Evolutionary conservation across 1,140 invertebrate species (phyloP), one percentile per base, ranked within the genome.

Genomic region (Diprion similis): DNA sequence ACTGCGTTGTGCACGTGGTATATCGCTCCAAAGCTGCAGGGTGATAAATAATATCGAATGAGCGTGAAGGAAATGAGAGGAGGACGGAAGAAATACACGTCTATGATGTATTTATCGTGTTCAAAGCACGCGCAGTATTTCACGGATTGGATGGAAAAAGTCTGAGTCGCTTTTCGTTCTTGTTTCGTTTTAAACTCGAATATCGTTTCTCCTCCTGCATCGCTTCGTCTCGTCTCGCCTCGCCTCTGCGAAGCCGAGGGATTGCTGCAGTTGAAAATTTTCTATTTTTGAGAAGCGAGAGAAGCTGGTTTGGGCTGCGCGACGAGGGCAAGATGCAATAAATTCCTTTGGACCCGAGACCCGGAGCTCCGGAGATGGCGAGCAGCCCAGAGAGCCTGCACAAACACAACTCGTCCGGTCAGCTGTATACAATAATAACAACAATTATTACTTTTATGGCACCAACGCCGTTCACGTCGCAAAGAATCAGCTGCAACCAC

Each of bases 341-440:
- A 77, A 77, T 77, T 75, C 76, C 76, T 68, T 68, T 68, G 18
- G 67, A 68, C 18, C 67, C 59, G 59, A 7, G 15, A n/a, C 59
- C 13, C 13, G 59, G 59, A 64, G 59, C 6, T 15, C 1, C 59
- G 17, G 66, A 18, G 18, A 68, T 68, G 37, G 8, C 66, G 37
- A 45, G 17, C 66, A 68, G 66, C 10, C 66, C 37, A 9, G 11
- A 17, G 11, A 59, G 66, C 18, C 66, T 68, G 66, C 66, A 68
- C 66, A 68, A 68, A 68, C 37, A 68, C 66, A 68, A 68, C 66
- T 18, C 66, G 17, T 18, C 66, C 66, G 66, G 66, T 68, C 66
- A 68, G 66, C 66, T 45, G 17, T 68, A 68, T 68, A 68, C 66
- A 68, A 68, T 68, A 68, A 68, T 68, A 68, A 68, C 15, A 68